phyloP scores from a whole-genome alignment of 1,140 invertebrate genomes.

The Diachasma alloeum region DNA sequence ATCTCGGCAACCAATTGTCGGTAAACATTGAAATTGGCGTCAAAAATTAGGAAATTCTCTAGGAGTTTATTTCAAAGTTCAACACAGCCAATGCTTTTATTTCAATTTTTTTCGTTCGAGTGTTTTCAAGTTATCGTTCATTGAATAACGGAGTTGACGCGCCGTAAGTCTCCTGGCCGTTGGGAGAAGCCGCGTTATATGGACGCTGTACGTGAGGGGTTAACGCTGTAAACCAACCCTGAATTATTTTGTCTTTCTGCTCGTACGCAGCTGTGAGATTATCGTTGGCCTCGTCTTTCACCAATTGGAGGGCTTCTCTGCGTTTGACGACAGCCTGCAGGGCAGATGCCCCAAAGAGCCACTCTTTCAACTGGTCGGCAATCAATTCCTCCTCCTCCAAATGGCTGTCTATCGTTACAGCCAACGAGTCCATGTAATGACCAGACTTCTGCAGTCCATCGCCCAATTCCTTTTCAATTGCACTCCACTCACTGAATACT shows the following conservation, averaged over 20 bases:
- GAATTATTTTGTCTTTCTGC: slow-evolving; percentile 68
- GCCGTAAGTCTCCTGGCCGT: too few relatives aligned
- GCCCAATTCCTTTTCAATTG: slow-evolving; percentile 83
- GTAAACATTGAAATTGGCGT: too few relatives aligned
- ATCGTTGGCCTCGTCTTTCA: slow-evolving; percentile 76
- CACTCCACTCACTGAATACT: slow-evolving; percentile 87
- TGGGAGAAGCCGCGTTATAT: too few relatives aligned
- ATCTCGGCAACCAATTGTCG: too few relatives aligned
- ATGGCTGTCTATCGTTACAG: slow-evolving; percentile 77
- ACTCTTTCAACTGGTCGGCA: slow-evolving; percentile 86
- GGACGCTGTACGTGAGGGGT: too few relatives aligned
- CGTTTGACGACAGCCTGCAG: slow-evolving; percentile 79
- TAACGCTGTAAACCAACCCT: slow-evolving; percentile 53
- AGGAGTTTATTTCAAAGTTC: too few relatives aligned
- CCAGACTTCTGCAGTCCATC: slow-evolving; percentile 79
- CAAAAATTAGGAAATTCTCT: too few relatives aligned
- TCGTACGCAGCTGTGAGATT: slow-evolving; percentile 65
- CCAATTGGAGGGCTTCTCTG: slow-evolving; percentile 77
- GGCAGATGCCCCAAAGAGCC: slow-evolving; percentile 79
- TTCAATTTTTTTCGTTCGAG: too few relatives aligned
- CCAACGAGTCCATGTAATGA: slow-evolving; percentile 80
- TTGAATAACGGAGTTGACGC: too few relatives aligned
- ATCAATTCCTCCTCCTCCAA: slow-evolving; percentile 85
- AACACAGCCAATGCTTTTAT: too few relatives aligned
- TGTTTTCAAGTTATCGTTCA: too few relatives aligned